phyloP scores from a whole-genome alignment of 2,113 vertebrate genomes.

The Alethe diademata region DNA sequence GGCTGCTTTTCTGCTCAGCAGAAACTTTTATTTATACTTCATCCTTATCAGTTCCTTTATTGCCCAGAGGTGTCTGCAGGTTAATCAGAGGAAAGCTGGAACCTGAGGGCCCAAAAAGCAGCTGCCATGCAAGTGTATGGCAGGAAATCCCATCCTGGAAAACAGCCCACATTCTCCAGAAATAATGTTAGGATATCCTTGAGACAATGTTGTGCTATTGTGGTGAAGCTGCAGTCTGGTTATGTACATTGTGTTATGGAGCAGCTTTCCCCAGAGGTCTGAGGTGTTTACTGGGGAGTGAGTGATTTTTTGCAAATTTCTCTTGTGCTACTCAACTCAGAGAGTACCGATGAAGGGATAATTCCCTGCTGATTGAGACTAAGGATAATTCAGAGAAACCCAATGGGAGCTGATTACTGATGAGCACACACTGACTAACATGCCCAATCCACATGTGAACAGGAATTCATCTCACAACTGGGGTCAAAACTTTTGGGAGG shows the following conservation, averaged over 20 bases:
- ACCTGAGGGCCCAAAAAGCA: background rate
- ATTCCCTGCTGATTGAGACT: background rate
- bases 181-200: background rate
- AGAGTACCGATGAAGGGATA: background rate
- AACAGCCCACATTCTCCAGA: background rate
- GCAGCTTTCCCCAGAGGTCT: background rate
- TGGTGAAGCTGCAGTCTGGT: background rate
- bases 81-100: background rate
- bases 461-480: background rate
- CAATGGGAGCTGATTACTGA: background rate
- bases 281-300: background rate
- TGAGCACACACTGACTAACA: background rate
- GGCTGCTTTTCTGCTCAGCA: background rate
- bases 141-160: background rate
- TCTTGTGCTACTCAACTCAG: background rate
- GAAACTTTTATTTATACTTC: background rate
- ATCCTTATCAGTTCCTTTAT: background rate
- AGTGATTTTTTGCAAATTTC: background rate
- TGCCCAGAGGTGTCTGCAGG: background rate
- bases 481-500: background rate
- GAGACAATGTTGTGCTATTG: background rate
- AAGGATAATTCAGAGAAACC: background rate
- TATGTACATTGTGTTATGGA: rapidly evolving
- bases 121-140: background rate
- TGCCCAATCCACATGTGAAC: background rate